Conservation (phyloP, 2,888 invertebrate genomes). For the Stictocephala bisonia region DNA sequence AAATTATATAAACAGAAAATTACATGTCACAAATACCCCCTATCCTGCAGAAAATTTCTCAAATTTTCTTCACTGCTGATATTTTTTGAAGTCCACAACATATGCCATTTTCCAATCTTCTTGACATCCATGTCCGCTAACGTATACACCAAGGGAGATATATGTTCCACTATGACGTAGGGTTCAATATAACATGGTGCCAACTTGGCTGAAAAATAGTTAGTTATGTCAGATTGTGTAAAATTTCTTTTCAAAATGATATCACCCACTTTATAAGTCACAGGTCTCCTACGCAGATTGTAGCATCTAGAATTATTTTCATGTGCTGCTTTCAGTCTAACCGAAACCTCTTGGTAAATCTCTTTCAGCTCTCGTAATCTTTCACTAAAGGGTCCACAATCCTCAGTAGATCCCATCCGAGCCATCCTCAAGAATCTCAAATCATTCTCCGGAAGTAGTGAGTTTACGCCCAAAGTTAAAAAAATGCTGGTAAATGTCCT, state of each 20-base stretch:
- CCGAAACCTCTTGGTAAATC: not conserved
- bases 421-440: constrained; percentile 6
- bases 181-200: too few species aligned
- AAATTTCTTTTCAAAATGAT: constrained; percentile 17
- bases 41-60: too few species aligned
- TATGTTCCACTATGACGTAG: too few species aligned
- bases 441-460: not conserved
- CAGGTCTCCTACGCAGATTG: constrained; percentile 33
- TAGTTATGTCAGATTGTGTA: constrained; percentile 41
- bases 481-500: not conserved
- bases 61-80: too few species aligned
- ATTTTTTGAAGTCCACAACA: too few species aligned
- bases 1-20: too few species aligned
- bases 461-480: not conserved
- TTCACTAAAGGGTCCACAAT: not conserved
- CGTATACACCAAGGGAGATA: too few species aligned
- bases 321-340: not conserved
- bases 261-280: not conserved
- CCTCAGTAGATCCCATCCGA: constrained; percentile 48
- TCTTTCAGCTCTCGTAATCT: not conserved
- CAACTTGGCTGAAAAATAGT: too few species aligned
- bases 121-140: too few species aligned
- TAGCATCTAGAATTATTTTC: too few species aligned
- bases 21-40: too few species aligned
- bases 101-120: too few species aligned